These are phyloP conservation scores for Mimumesa dahlbomi DNA, from an alignment of 2,888 invertebrate species.

Conservation along the genomic window DNA sequence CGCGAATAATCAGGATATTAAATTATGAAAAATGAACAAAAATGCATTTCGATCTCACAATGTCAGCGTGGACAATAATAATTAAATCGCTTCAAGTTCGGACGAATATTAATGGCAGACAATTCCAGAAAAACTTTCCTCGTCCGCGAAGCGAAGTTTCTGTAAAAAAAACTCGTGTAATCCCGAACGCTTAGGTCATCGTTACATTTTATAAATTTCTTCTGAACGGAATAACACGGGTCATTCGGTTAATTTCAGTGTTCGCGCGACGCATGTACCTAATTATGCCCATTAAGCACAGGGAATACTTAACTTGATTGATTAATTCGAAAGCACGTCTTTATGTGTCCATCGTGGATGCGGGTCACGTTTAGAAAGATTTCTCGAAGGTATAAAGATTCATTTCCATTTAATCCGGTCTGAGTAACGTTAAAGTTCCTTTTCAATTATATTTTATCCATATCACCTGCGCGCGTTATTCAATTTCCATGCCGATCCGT, in stretches of 20 bases:
- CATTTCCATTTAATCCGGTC: conserved; percentile 20
- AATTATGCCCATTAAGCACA: conserved; percentile 57
- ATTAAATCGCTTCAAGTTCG: too few relatives aligned
- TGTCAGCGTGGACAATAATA: too few relatives aligned
- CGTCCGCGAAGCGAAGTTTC: too few relatives aligned
- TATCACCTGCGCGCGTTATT: not conserved
- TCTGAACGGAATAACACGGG: conserved; percentile 40
- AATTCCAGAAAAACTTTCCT: too few relatives aligned
- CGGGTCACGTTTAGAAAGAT: conserved; percentile 26
- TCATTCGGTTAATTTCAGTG: conserved; percentile 59
- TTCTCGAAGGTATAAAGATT: not conserved
- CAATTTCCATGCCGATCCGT: too few relatives aligned
- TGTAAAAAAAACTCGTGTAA: too few relatives aligned
- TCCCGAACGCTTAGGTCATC: conserved; percentile 39
- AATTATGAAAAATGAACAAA: too few relatives aligned
- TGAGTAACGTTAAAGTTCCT: conserved; percentile 7
- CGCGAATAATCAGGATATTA: too few relatives aligned
- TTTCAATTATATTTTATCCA: conserved; percentile 3
- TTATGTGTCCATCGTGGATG: conserved; percentile 6
- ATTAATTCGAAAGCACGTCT: conserved; percentile 60
- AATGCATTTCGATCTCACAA: too few relatives aligned
- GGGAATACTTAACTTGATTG: conserved; percentile 55
- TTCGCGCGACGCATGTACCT: conserved; percentile 45
- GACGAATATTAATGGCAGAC: too few relatives aligned
- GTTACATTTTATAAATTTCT: conserved; percentile 45